Evolutionary conservation across 30 jellyfish, hydroid and myxozoan genomes (phyloP).

Genomic region (Turritopsis dohrnii): DNA sequence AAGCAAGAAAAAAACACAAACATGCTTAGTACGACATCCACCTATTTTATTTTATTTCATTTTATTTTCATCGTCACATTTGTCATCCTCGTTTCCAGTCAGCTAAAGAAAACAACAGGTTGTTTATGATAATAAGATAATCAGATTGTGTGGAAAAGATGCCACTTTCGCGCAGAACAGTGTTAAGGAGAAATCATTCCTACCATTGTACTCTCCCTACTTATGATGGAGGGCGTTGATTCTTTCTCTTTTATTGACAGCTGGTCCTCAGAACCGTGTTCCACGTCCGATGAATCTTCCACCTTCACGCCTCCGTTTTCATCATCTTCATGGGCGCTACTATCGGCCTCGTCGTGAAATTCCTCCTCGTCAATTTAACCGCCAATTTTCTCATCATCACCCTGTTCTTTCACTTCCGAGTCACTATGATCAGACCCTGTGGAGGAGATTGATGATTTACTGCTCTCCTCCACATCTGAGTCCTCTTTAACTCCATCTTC

Average conservation of each 20-base stretch:
- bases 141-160: not conserved
- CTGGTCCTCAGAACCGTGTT: not conserved
- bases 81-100: conserved; percentile 45
- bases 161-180: too few relatives aligned
- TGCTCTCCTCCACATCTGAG: not conserved
- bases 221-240: conserved; percentile 22
- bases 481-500: conserved; percentile 5
- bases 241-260: not conserved
- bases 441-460: not conserved
- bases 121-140: too few relatives aligned
- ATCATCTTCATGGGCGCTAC: conserved; percentile 11
- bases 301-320: not conserved
- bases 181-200: not conserved
- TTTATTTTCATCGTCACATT: conserved; percentile 31
- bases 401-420: too few relatives aligned
- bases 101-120: conserved; percentile 16
- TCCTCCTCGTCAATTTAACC: not conserved
- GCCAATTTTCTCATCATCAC: not conserved
- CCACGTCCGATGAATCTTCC: not conserved
- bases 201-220: conserved; percentile 40
- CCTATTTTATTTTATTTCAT: conserved; percentile 37
- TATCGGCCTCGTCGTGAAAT: not conserved
- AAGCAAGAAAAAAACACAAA: not conserved
- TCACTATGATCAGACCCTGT: not conserved
- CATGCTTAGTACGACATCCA: conserved; percentile 34